Evolutionary conservation across 2,797 vertebrate genomes (phyloP).

Genomic region (Aplochiton taeniatus): DNA sequence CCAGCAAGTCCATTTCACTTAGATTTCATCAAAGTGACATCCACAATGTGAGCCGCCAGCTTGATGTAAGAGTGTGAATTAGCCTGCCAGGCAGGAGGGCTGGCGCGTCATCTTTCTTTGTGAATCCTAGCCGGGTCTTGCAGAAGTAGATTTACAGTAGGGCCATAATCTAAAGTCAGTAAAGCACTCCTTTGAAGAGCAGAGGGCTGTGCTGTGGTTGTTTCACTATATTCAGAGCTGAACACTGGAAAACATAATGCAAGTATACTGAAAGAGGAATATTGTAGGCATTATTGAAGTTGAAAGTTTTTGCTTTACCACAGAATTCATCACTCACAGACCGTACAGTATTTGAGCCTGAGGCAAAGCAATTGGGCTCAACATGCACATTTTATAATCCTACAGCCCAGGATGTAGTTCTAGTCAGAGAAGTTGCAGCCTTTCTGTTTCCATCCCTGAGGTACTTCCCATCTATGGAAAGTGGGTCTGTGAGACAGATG

Average conservation of each 20-base stretch:
- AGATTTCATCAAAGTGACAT: conserved; percentile 73
- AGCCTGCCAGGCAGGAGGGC: conserved; percentile 29
- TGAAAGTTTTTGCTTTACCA: no score
- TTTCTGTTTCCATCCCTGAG: conserved; percentile 51
- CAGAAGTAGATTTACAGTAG: conserved; percentile 21
- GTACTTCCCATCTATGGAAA: conserved; percentile 62
- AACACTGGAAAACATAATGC: no score
- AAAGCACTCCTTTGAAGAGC: conserved; percentile 6
- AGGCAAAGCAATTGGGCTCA: background rate
- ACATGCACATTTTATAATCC: conserved; percentile 45
- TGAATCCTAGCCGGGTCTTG: conserved; percentile 5
- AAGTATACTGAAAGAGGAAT: no score
- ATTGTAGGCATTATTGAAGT: no score
- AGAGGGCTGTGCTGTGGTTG: no score
- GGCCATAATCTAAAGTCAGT: background rate
- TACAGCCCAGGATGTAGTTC: conserved; percentile 49
- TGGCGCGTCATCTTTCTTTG: background rate
- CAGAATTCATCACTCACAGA: no score
- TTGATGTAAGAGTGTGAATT: conserved; percentile 56
- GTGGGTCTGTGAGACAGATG: conserved; percentile 76
- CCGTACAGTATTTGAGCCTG: no score
- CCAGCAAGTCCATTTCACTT: conserved; percentile 73
- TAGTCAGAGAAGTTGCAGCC: conserved; percentile 33
- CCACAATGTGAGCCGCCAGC: conserved; percentile 54
- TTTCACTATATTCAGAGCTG: no score